Conservation (phyloP, 2,113 vertebrate genomes). For the Myiopsitta monachus region DNA sequence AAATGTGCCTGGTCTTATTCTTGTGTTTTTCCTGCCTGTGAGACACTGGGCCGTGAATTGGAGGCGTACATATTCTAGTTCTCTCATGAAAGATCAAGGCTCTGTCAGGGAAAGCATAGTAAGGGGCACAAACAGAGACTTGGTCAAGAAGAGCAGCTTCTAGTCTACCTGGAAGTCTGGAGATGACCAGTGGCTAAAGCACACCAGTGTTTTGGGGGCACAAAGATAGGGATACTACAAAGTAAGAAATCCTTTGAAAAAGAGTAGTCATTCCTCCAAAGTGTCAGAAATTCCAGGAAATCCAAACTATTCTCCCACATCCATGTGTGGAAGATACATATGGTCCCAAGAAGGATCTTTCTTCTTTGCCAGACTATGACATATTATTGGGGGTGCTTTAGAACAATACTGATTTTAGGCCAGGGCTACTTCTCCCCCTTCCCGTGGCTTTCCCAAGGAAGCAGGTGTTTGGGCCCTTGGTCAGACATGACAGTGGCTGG, state of each 20-base stretch:
- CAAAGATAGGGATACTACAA: background rate
- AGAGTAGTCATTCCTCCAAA: background rate
- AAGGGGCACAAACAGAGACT: background rate
- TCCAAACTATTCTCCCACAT: background rate
- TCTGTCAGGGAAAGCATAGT: background rate
- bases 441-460: background rate
- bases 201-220: background rate
- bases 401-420: background rate
- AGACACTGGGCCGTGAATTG: background rate
- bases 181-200: background rate
- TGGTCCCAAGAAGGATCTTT: background rate
- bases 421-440: background rate
- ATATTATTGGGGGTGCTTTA: background rate
- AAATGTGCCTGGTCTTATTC: background rate
- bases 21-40: background rate
- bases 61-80: background rate
- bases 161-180: background rate
- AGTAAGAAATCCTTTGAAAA: background rate
- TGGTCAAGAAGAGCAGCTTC: background rate
- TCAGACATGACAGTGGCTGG: background rate
- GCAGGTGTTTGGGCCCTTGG: background rate
- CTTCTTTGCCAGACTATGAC: background rate
- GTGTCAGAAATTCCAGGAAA: background rate
- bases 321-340: background rate
- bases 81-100: background rate